Base-by-base conservation (phyloP, 2,113 vertebrate species). In the Falco punctatus region DNA sequence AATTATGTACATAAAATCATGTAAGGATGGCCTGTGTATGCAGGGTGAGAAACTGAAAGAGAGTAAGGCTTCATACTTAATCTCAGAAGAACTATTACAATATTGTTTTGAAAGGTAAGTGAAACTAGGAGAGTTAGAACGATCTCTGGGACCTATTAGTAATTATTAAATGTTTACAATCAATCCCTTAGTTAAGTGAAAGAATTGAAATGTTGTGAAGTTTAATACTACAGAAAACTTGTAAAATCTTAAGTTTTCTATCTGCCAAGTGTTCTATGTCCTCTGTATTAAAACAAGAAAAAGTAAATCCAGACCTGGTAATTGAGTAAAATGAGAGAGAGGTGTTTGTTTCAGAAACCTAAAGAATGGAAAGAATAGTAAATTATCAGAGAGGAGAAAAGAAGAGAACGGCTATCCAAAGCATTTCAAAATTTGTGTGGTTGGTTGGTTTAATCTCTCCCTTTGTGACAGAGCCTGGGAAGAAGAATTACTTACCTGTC, bases 401-500 rank as follows among this genome's bases (percentile, higher is more conserved):
- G 57, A 59, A 30, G 88, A 72, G 87, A 72, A 46, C 1, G 48
- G 78, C 78, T 67, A 75, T 46, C 91, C 94, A 87, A 87, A 94
- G 91, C 74, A 72, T 85, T 95, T 90, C 92, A 75, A 48, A 93
- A 80, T 59, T 74, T 51, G 62, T 88, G 89, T 91, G 81, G 73
- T 75, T 95, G 88, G 57, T 85, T 87, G 96, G 86, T 95, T 89
- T 92, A 94, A 94, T 92, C 83, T 96, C 81, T 88, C 42, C 83
- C 88, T 94, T 94, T 81, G 93, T 95, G 89, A 93, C 86, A 94
- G 88, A 92, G 86, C 77, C 94, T 85, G 86, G 93, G 89, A 96
- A 95, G 90, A 93, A 85, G 90, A 91, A 94, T 94, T 93, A 94
- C 91, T 91, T 95, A 94, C 93, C 95, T 95, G 91, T 97, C 96